Conservation (phyloP, 2,113 vertebrate genomes). For the Nesogale talazaci region DNA sequence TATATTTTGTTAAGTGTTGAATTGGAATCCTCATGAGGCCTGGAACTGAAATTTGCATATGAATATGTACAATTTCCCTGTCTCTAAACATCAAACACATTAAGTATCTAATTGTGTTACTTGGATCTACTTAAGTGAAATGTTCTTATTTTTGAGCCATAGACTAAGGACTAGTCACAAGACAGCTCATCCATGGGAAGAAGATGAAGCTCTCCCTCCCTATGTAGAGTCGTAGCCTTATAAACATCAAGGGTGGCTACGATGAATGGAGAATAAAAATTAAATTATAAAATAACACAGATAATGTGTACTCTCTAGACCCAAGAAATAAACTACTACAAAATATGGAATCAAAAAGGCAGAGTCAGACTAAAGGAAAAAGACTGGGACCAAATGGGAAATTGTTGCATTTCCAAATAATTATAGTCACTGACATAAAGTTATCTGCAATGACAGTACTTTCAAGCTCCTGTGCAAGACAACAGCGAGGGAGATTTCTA, state of each 20-base stretch:
- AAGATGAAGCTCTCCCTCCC: too few relatives aligned
- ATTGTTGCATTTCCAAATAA: not conserved
- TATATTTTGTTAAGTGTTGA: not conserved
- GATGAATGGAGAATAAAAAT: not conserved
- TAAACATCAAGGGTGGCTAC: not conserved
- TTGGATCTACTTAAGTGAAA: not conserved
- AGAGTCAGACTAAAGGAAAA: not conserved
- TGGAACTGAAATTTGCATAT: not conserved
- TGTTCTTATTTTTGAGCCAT: not conserved
- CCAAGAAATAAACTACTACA: not conserved
- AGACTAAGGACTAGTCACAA: not conserved
- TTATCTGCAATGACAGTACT: too few relatives aligned
- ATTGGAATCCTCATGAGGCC: too few relatives aligned
- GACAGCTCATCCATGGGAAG: too few relatives aligned
- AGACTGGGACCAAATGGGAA: not conserved
- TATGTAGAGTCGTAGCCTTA: too few relatives aligned
- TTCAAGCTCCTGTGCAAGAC: not conserved
- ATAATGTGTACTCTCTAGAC: not conserved
- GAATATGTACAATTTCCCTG: not conserved
- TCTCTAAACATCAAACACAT: not conserved
- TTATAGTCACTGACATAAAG: not conserved
- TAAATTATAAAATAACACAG: not conserved
- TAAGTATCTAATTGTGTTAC: not conserved
- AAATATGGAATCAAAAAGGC: not conserved
- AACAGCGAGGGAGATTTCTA: not conserved